Base-by-base conservation (phyloP, 2,888 invertebrate genomes). In the Heterodera filipjevi region DNA sequence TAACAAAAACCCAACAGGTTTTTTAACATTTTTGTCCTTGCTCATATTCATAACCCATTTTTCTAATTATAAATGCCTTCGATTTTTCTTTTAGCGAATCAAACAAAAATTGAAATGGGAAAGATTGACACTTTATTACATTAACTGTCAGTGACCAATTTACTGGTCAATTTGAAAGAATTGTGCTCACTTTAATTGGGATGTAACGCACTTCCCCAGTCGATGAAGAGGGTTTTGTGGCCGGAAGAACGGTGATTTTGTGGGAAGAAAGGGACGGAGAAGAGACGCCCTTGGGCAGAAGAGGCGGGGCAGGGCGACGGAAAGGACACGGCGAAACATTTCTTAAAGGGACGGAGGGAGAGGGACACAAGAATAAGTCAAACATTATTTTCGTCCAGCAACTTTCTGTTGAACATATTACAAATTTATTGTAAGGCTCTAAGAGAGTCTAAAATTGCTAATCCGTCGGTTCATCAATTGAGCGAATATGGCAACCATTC, bases 201-300 rank as follows among this genome's bases (percentile, higher is more conserved):
- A 68, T 68, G 19, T 8, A 6, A 14, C 16, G 32, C 33, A 68
- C 68, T 68, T 68, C 6, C 14, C 33, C 33, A 19, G 33, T 68
- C 35, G 68, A n/a, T 59, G 59, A n/a, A 10, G n/a, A 22, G 27
- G 59, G 33, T 30, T 68, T 68, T 6, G 68, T 5, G 5, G 68
- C 33, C 33, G 68, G 68, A 30, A 68, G 68, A 32, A 68, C 19
- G 35, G 68, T 32, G 16, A 68, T 27, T 66, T 68, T 32, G 68
- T 68, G 16, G 10, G 68, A 68, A 22, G 68, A 8, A 27, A 30
- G 66, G n/a, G n/a, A n/a, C 32, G 30, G 19, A 22, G 30, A 16
- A 66, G 66, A 27, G 66, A 66, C 66, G 66, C 66, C 10, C 3
- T 27, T 27, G 30, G 16, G 30, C 30, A 6, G 32, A 10, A 16